Conservation (phyloP, 2,113 vertebrate genomes). For the Apteryx owenii region DNA sequence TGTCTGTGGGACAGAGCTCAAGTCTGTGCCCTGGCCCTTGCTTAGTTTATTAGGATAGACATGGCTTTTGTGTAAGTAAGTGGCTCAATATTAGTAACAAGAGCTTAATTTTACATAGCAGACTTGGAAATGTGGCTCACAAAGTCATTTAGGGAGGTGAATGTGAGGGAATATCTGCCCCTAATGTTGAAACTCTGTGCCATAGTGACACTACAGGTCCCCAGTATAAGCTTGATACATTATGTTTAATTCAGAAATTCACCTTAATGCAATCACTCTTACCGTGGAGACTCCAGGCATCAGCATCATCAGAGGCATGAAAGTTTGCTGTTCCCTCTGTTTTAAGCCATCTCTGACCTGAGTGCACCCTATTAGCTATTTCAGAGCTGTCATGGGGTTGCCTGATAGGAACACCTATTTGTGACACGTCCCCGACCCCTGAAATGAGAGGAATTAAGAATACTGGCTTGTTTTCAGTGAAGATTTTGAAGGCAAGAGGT, state of each 20-base stretch:
- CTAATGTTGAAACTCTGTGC: not conserved
- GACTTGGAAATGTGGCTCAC: not conserved
- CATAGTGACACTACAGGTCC: not conserved
- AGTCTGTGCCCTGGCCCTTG: not conserved
- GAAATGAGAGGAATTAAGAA: constrained; percentile 29
- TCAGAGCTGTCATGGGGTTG: not conserved
- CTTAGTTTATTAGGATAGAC: not conserved
- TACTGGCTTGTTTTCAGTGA: not conserved
- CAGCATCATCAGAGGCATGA: not conserved
- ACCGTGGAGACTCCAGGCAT: not conserved
- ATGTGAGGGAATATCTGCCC: not conserved
- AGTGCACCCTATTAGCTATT: not conserved
- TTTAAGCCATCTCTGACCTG: not conserved
- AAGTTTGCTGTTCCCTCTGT: not conserved
- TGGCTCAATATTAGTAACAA: not conserved
- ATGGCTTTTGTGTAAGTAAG: not conserved
- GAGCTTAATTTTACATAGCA: not conserved
- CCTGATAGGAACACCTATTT: not conserved
- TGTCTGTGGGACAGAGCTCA: not conserved
- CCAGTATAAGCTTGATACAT: not conserved
- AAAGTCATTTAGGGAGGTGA: not conserved
- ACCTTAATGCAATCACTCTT: not conserved
- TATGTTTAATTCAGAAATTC: not conserved
- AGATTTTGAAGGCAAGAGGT: not conserved
- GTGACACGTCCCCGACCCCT: not conserved